These are phyloP conservation scores for Leptinotarsa tumamoca DNA, from an alignment of 2,888 invertebrate genomes.

Conservation along the genomic window DNA sequence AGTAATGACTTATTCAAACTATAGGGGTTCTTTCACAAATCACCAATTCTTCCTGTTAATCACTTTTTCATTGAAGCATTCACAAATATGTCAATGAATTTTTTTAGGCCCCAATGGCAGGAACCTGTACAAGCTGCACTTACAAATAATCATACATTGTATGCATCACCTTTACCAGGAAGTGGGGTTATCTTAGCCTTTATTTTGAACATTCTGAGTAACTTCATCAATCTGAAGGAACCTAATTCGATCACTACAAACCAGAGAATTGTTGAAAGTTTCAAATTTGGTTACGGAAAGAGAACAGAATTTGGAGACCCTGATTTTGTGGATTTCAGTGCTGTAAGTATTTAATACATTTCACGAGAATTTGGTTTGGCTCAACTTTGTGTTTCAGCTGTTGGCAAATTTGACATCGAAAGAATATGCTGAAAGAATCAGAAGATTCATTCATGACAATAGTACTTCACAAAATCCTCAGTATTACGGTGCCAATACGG, in stretches of 20 bases:
- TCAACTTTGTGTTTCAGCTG: slow-evolving; percentile 67
- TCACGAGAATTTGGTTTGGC: background rate
- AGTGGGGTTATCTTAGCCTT: slow-evolving; percentile 84
- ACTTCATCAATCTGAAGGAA: slow-evolving; percentile 62
- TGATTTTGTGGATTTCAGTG: slow-evolving; percentile 63
- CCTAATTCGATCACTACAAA: slow-evolving; percentile 50
- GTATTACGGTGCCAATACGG: slow-evolving; percentile 80
- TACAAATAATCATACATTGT: slow-evolving; percentile 75
- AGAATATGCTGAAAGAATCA: slow-evolving; percentile 69
- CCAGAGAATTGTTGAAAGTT: slow-evolving; percentile 81
- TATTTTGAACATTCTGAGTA: slow-evolving; percentile 82
- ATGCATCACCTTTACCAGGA: slow-evolving; percentile 84
- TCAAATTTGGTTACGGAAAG: slow-evolving; percentile 91
- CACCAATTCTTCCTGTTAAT: too few relatives aligned
- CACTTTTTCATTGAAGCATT: background rate
- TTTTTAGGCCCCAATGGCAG: slow-evolving; percentile 74
- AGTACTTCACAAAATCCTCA: slow-evolving; percentile 75
- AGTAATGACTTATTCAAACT: too few relatives aligned
- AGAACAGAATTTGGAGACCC: slow-evolving; percentile 87
- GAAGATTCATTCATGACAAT: slow-evolving; percentile 68
- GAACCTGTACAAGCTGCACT: slow-evolving; percentile 72
- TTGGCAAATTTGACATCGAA: slow-evolving; percentile 75
- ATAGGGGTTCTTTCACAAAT: too few relatives aligned
- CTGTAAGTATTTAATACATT: slow-evolving; percentile 34
- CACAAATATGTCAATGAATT: background rate